Base-by-base conservation (phyloP, 2,888 invertebrate genomes). In the Hetaerina titia region DNA sequence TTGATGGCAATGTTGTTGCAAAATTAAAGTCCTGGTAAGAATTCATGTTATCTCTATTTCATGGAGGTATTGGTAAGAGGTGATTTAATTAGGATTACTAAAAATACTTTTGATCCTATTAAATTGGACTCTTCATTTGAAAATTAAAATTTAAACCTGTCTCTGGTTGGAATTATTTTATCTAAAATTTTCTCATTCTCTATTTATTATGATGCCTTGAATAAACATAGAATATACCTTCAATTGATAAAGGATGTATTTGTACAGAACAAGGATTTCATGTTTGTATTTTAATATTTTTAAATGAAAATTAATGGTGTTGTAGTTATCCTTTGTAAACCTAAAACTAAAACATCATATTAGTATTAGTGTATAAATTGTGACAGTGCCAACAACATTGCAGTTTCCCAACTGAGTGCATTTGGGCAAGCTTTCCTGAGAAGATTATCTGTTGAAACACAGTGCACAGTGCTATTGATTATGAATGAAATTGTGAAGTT, bases 201-300 rank as follows among this genome's bases (percentile, higher is more conserved):
- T 69, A 56, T 92, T 92, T 56, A 69, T 74, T 92, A 56, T 74
- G 31, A 92, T 74, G 92, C 92, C 69, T 74, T 69, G 64, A 56
- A 69, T 92, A 56, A 69, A 92, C 45, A 63, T 64, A 56, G 19
- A 90, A 92, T 92, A 57, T 56, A 69, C 69, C 92, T 69, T 92
- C 45, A 69, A 64, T 64, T 56, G 92, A 45, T 92, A 56, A 74
- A n/a, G 56, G n/a, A 64, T 56, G 92, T 69, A 64, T 92, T 92
- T 92, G 92, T 92, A 92, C 74, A 92, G 69, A 92, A 60, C 45
- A 90, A 90, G 90, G 90, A 90, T 64, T 63, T 25, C 45, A 69
- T 69, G 92, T 69, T 64, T 56, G 92, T 92, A 92, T 92, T 92
- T 92, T 92, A 64, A 92, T 56, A 92, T 69, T 92, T 92, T 92